Evolutionary conservation across 2,113 vertebrate species (phyloP), one percentile per base, ranked within the genome.

Genomic region (Coracopsis vasa): DNA sequence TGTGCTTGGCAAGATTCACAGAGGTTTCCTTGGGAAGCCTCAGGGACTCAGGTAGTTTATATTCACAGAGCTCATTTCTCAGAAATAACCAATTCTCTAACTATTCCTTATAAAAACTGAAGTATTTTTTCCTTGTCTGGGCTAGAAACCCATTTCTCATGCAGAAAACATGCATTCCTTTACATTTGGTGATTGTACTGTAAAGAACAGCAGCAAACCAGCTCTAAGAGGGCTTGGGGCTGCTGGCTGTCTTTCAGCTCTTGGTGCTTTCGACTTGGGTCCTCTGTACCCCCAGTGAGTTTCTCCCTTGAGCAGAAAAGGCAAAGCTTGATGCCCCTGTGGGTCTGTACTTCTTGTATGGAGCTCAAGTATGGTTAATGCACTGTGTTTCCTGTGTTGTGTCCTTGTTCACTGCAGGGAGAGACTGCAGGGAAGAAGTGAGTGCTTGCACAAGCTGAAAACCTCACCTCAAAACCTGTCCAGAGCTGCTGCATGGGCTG

Each of bases 21-120:
- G 71, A 94, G 53, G 11, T 53, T 93, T 96, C 66, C 74, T 62
- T 24, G 88, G 91, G 93, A 96, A 90, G 48, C 29, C 67, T 87
- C 64, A 13, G 93, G 90, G 93, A 83, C 81, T 73, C 0, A 0
- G 14, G 79, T 95, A 11, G 33, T 95, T 96, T 61, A 60, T 88
- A 96, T 67, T 94, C 94, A 80, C 81, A 35, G 50, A 67, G 45
- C 44, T 93, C 31, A 2, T 90, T 94, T 80, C 53, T n/a, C 87
- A 92, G 92, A 73, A 90, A 91, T 66, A 88, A 13, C 79, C 67
- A 73, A 33, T 74, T 94, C 93, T 58, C n/a, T 41, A 82, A 64
- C 67, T 54, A 37, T 74, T 84, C 77, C 62, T 88, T 29, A 28
- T 79, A 86, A 90, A 56, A 86, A 81, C 69, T 19, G 37, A 64